Percentiles rank a stretch among this genome's conserved stretches.
phyloP scores from a whole-genome alignment of 2,797 vertebrate species.

The Cyprinella venusta region DNA sequence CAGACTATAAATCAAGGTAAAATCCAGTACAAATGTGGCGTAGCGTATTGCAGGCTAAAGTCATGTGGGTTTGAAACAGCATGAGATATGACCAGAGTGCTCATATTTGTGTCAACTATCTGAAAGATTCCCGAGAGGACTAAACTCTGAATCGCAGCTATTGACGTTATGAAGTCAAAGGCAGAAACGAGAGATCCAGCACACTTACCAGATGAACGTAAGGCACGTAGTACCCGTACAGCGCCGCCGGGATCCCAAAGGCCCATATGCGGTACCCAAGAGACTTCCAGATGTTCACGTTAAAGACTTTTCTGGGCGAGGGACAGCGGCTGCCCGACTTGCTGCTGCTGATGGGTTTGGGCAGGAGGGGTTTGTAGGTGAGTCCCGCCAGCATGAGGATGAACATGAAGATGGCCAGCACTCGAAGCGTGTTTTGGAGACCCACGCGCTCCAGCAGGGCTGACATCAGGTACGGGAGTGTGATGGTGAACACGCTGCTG shows the following conservation, averaged over 20 bases:
- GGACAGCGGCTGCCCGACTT: slow-evolving; percentile 69
- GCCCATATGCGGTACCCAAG: slow-evolving; percentile 92
- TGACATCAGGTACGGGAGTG: slow-evolving; percentile 84
- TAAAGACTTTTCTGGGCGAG: slow-evolving; percentile 81
- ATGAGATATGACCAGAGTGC: not conserved
- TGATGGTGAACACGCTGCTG: slow-evolving; percentile 92
- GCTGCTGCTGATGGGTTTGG: slow-evolving; percentile 63
- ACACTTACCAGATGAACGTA: slow-evolving; percentile 96
- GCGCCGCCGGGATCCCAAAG: slow-evolving; percentile 89
- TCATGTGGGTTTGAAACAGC: not conserved
- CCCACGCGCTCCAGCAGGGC: slow-evolving; percentile 70
- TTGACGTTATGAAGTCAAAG: not conserved
- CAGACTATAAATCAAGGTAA: not conserved
- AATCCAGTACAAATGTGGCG: not conserved
- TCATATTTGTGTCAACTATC: not conserved
- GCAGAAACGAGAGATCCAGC: not conserved
- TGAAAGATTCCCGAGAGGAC: not conserved
- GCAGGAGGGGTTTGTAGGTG: slow-evolving; percentile 86
- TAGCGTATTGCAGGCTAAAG: not conserved
- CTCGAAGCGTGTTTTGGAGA: slow-evolving; percentile 81
- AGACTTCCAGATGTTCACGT: slow-evolving; percentile 89
- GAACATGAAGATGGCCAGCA: slow-evolving; percentile 88
- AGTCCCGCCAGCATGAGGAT: slow-evolving; percentile 90
- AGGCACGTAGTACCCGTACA: slow-evolving; percentile 97
- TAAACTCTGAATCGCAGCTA: not conserved